phyloP scores from a whole-genome alignment of 2,888 invertebrate genomes.

The Malthinus flaveolus region DNA sequence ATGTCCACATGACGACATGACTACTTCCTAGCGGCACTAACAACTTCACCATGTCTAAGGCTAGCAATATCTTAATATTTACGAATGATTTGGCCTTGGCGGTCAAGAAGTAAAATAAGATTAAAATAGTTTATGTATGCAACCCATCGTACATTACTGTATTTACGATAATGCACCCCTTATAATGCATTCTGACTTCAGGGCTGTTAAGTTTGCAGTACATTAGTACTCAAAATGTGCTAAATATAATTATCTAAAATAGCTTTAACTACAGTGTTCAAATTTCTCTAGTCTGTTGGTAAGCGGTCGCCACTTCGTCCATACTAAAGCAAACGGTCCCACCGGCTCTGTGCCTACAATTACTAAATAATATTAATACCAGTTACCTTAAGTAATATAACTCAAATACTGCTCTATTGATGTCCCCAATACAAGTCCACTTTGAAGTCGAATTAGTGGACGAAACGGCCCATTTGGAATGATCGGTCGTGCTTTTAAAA shows the following conservation, averaged over 20 bases:
- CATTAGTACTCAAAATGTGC: background rate
- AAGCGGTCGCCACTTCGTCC: constrained; percentile 53
- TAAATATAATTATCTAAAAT: background rate
- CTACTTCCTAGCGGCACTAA: too few relatives aligned
- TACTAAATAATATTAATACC: background rate
- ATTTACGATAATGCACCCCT: too few relatives aligned
- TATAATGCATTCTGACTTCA: too few relatives aligned
- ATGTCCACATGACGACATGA: too few relatives aligned
- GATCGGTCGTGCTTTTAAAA: constrained; percentile 72
- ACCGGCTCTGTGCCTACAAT: constrained; percentile 73
- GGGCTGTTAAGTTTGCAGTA: too few relatives aligned
- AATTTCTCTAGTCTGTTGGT: constrained; percentile 36
- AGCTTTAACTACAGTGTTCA: constrained; percentile 37
- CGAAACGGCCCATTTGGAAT: constrained; percentile 85
- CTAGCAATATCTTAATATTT: too few relatives aligned
- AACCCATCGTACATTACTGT: too few relatives aligned
- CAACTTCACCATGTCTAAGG: too few relatives aligned
- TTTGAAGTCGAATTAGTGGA: constrained; percentile 57
- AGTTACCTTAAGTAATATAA: background rate
- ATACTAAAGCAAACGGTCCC: constrained; percentile 81
- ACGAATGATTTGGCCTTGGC: too few relatives aligned
- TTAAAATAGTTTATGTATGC: too few relatives aligned
- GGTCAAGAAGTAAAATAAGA: too few relatives aligned
- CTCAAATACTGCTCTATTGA: constrained; percentile 78
- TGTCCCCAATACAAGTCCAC: constrained; percentile 92